Conservation (phyloP, 2,113 vertebrate genomes). For the Montifringilla adamsi region DNA sequence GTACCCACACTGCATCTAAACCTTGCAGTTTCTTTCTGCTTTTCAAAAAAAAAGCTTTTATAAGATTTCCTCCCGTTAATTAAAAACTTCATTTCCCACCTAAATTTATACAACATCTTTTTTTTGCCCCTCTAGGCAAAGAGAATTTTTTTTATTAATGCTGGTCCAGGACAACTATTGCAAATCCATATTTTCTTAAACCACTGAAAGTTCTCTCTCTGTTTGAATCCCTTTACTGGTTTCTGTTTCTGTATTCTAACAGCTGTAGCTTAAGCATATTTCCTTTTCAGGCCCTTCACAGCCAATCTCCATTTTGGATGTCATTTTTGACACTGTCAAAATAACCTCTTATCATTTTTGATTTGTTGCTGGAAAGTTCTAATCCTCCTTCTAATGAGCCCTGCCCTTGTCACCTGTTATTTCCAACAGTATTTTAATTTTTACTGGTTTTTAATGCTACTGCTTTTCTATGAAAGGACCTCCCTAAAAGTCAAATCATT, state of each 20-base stretch:
- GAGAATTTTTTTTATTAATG: not conserved
- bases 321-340: not conserved
- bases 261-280: not conserved
- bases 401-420: not conserved
- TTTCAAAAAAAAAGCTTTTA: not conserved
- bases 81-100: not conserved
- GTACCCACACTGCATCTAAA: not conserved
- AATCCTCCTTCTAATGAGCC: not conserved
- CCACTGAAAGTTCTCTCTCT: not conserved
- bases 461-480: not conserved
- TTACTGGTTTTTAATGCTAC: not conserved
- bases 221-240: not conserved
- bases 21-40: not conserved
- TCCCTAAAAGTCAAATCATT: not conserved
- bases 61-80: not conserved
- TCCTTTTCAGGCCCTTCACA: not conserved
- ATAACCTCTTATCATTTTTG: not conserved
- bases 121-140: not conserved
- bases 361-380: not conserved
- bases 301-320: not conserved
- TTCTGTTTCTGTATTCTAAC: not conserved
- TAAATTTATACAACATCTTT: not conserved
- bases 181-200: not conserved
- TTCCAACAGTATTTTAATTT: not conserved
- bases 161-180: not conserved